Base-by-base conservation (phyloP, 2,797 vertebrate species). In the Trichosurus vulpecula region DNA sequence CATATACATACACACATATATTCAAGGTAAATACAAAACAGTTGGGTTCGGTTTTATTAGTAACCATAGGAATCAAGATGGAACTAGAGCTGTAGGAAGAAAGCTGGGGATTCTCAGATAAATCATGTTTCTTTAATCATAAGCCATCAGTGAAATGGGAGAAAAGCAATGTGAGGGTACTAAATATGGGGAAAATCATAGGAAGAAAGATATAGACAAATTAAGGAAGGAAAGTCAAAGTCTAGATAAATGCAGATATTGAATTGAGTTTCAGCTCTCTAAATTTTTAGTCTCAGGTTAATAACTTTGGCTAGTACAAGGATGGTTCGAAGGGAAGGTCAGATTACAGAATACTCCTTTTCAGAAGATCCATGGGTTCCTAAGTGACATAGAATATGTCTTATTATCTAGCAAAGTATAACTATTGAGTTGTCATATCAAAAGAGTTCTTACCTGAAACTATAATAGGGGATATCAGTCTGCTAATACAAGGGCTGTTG, bases 181-280 rank as follows among this genome's bases (percentile, higher is more conserved):
- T 4, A 11, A 52, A 14, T 29, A 5, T 0, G 0, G 27, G n/a
- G 12, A 30, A n/a, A 55, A 16, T 25, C 14, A 27, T 81, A 81
- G 66, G 2, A 16, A 52, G 51, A 13, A 52, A 29, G 56, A 87
- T 55, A 53, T 52, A 30, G 6, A 29, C 92, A 12, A 74, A 74
- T 30, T 0, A 11, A 25, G 30, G 27, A 22, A 81, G 19, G 25
- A 61, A 10, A 29, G 8, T 35, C 2, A 16, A 2, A 6, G 29
- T 9, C 0, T 25, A 27, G 0, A 29, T 30, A 92, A 54, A 47
- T 12, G 6, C 25, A 74, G n/a, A 74, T 22, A 22, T 6, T 41
- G n/a, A 57, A 52, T 30, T 54, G 2, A n/a, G 52, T 4, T 29
- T 22, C 0, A 0, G 2, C 16, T 25, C 3, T 12, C 4, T 35